phyloP scores from a whole-genome alignment of 2,797 vertebrate genomes.

The Aulostomus chinensis region DNA sequence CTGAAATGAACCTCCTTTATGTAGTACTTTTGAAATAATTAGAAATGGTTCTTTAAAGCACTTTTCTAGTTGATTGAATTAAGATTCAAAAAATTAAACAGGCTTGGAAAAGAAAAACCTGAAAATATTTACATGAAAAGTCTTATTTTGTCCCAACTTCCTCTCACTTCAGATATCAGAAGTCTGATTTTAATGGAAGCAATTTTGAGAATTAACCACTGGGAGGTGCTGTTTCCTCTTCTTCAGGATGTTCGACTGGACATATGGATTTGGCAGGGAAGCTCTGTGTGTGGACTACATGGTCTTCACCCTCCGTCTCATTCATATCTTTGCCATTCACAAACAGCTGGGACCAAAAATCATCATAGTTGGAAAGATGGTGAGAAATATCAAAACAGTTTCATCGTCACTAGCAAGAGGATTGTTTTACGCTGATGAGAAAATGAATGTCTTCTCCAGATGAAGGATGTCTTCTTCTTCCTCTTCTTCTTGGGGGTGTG shows the following conservation, averaged over 20 bases:
- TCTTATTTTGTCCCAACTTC: too few relatives aligned
- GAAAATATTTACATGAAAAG: too few relatives aligned
- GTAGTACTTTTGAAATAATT: too few relatives aligned
- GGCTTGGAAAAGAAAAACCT: too few relatives aligned
- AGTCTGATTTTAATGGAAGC: too few relatives aligned
- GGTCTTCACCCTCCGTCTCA: conserved; percentile 88
- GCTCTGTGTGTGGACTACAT: conserved; percentile 88
- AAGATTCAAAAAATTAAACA: too few relatives aligned
- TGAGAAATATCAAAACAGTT: conserved; percentile 58
- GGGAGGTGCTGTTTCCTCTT: conserved; percentile 11
- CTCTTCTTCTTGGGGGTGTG: conserved; percentile 91
- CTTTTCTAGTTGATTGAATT: too few relatives aligned
- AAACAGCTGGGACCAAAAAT: conserved; percentile 92
- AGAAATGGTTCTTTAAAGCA: too few relatives aligned
- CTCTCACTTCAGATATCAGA: too few relatives aligned
- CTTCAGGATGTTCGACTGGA: conserved; percentile 77
- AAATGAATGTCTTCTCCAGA: conserved; percentile 61
- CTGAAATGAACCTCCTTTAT: too few relatives aligned
- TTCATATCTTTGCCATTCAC: conserved; percentile 92
- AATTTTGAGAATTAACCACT: conserved; percentile 5
- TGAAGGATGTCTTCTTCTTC: conserved; percentile 94
- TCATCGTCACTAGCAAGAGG: too few relatives aligned
- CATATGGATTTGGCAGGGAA: conserved; percentile 79
- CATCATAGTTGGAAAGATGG: conserved; percentile 92
- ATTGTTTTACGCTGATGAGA: neutral